Evolutionary conservation across 2,797 vertebrate genomes (phyloP).

Genomic region (Glossophaga mutica): DNA sequence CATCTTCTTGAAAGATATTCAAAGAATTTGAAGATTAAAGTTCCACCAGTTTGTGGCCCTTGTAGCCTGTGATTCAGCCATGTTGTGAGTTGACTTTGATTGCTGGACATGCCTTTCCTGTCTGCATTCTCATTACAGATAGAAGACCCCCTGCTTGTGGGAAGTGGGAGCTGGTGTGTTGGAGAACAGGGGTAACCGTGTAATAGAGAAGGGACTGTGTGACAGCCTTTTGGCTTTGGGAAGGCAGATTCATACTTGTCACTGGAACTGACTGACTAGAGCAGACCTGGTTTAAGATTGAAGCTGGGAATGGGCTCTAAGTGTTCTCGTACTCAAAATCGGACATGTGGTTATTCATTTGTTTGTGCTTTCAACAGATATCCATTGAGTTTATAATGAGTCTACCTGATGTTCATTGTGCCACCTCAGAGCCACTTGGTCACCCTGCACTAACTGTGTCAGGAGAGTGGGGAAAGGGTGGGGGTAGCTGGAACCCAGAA

Average conservation of each 20-base stretch:
- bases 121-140: neutral
- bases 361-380: neutral
- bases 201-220: neutral
- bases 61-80: neutral
- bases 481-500: neutral
- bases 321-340: neutral
- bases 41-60: neutral
- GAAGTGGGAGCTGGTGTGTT: neutral
- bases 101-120: neutral
- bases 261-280: neutral
- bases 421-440: neutral
- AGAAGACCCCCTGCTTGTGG: neutral
- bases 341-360: neutral
- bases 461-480: neutral
- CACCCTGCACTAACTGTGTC: neutral
- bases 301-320: neutral
- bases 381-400: neutral
- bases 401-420: neutral
- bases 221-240: neutral
- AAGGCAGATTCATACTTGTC: neutral
- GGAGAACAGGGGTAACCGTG: neutral
- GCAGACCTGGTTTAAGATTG: neutral
- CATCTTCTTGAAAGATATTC: neutral
- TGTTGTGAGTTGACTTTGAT: neutral
- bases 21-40: constrained; percentile 31